Evolutionary conservation across 2,888 invertebrate genomes (phyloP).

Genomic region (Hydrotaea diabolus): DNA sequence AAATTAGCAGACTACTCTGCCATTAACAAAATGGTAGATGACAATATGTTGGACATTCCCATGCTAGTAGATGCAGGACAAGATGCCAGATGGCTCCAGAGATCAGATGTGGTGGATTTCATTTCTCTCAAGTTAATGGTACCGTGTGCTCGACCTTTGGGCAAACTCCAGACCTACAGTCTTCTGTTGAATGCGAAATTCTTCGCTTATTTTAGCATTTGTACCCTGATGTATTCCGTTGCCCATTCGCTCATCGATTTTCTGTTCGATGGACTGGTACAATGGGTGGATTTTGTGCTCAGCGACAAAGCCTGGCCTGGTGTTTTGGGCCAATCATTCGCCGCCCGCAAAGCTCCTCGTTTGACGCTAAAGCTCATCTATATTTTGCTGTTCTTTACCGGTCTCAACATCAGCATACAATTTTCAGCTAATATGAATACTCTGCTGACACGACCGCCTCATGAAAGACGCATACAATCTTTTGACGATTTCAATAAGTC

Average conservation of each 20-base stretch:
- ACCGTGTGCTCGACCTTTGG: conserved; percentile 32
- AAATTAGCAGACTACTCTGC: background rate
- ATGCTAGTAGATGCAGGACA: background rate
- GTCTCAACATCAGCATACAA: conserved; percentile 51
- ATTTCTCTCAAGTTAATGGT: conserved; percentile 21
- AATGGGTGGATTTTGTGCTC: background rate
- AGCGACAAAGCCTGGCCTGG: background rate
- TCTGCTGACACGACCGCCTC: conserved; percentile 52
- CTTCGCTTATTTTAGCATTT: background rate
- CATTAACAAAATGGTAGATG: background rate
- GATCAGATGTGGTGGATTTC: conserved; percentile 1
- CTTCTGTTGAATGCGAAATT: conserved; percentile 9
- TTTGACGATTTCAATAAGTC: background rate
- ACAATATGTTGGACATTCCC: conserved; percentile 31
- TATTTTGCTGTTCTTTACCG: conserved; percentile 51
- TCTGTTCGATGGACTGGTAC: background rate
- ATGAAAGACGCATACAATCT: background rate
- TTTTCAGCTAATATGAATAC: conserved; percentile 57
- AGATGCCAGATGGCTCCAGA: background rate
- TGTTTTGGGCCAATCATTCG: background rate
- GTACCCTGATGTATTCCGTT: background rate
- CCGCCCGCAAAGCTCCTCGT: background rate
- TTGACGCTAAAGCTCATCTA: conserved; percentile 24
- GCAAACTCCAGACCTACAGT: background rate
- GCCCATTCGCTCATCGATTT: background rate